Conservation (phyloP, 2,113 vertebrate genomes). For the Crotalus helleri region DNA sequence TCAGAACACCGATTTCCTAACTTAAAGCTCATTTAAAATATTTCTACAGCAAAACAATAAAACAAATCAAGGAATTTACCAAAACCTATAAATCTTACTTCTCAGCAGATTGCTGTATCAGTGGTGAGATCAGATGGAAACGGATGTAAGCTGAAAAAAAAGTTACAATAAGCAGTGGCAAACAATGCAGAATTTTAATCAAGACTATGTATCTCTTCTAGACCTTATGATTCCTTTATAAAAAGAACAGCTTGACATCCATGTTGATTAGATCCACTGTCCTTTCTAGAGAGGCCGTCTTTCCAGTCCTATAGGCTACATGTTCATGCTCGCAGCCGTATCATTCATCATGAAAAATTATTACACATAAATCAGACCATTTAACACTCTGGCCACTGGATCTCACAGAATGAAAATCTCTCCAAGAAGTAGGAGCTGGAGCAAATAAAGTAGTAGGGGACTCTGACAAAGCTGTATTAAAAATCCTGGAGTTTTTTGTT, state of each 20-base stretch:
- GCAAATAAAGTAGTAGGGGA: not conserved
- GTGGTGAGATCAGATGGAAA: constrained; percentile 89
- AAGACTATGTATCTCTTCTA: not conserved
- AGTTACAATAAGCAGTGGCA: constrained; percentile 34
- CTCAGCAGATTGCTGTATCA: constrained; percentile 88
- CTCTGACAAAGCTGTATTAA: not conserved
- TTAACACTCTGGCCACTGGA: not conserved
- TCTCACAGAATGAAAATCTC: not conserved
- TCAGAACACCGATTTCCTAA: not conserved
- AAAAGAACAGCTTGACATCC: not conserved
- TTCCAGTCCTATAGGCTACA: not conserved
- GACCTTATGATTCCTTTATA: not conserved
- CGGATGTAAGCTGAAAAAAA: constrained; percentile 82
- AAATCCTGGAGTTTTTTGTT: not conserved
- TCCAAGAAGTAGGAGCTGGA: not conserved
- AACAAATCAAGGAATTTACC: constrained; percentile 21
- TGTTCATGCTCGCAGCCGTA: not conserved
- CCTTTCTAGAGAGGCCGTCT: not conserved
- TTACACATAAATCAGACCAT: not conserved
- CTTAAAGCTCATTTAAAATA: not conserved
- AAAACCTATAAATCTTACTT: constrained; percentile 77
- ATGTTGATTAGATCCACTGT: not conserved
- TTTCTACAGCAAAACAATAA: not conserved
- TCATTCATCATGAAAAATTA: not conserved
- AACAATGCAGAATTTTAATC: not conserved